Percentiles rank a stretch among this genome's conserved stretches.
These are phyloP conservation scores for Megalonaias nervosa DNA, from an alignment of 1,140 invertebrate species.

Conservation along the genomic window DNA sequence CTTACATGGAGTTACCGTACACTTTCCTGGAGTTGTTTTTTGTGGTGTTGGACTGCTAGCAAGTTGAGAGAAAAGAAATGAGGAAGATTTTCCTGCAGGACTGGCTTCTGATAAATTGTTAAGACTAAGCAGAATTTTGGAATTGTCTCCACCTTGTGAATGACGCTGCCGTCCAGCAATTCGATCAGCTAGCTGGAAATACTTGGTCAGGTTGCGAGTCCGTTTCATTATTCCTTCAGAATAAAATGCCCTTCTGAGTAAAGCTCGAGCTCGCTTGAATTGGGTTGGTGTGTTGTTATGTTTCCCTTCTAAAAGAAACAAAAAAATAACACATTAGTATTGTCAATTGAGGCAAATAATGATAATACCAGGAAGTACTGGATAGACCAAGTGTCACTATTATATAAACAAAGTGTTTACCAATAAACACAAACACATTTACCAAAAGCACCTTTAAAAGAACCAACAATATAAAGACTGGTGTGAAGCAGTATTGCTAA, in stretches of 20 bases:
- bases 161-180: conserved; percentile 45
- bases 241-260: conserved; percentile 51
- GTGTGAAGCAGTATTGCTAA: no score
- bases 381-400: no score
- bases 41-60: conserved; percentile 47
- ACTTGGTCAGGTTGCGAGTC: conserved; percentile 47
- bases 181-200: conserved; percentile 44
- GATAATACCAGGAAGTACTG: no score
- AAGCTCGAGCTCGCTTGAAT: conserved; percentile 43
- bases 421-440: no score
- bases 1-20: conserved; percentile 25
- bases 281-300: conserved; percentile 39
- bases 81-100: conserved; percentile 49
- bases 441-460: no score
- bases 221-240: conserved; percentile 44
- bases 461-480: no score
- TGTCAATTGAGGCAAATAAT: no score
- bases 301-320: no score
- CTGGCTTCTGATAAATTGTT: conserved; percentile 32
- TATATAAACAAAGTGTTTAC: no score
- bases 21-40: conserved; percentile 39
- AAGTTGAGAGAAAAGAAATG: conserved; percentile 51
- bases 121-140: conserved; percentile 17
- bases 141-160: conserved; percentile 8
- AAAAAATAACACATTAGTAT: no score